phyloP scores from a whole-genome alignment of 2,888 invertebrate genomes.

The Ormyrus labotus region DNA sequence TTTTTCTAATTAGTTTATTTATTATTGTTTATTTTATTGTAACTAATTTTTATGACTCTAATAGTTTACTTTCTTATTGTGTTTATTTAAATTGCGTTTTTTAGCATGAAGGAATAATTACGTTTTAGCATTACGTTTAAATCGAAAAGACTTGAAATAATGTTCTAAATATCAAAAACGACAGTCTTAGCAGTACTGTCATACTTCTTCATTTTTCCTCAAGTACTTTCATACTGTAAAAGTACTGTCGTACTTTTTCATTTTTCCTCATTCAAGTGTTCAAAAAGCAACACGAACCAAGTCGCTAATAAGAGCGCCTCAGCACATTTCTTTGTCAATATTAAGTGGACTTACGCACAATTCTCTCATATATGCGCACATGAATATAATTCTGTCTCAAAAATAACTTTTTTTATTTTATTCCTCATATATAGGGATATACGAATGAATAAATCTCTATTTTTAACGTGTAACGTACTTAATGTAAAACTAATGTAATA shows the following conservation, averaged over 20 bases:
- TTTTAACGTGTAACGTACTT: slow-evolving; percentile 56
- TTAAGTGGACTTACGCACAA: slow-evolving; percentile 58
- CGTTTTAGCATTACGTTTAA: slow-evolving; percentile 22
- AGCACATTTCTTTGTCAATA: slow-evolving; percentile 55
- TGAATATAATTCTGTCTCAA: slow-evolving; percentile 46
- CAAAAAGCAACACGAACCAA: slow-evolving; percentile 43
- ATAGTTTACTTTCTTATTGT: neutral
- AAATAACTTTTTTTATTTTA: slow-evolving; percentile 36
- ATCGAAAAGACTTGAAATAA: slow-evolving; percentile 52
- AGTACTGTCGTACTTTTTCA: slow-evolving; percentile 4
- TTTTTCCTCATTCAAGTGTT: slow-evolving; percentile 32
- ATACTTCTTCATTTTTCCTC: neutral
- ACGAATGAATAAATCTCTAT: slow-evolving; percentile 53
- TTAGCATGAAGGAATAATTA: neutral
- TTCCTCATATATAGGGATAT: slow-evolving; percentile 41
- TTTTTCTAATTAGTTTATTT: neutral
- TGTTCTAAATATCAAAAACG: slow-evolving; percentile 44
- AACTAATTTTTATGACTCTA: neutral
- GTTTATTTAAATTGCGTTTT: slow-evolving; percentile 19
- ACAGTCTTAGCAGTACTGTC: slow-evolving; percentile 21
- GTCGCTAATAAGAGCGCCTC: slow-evolving; percentile 40
- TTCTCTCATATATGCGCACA: slow-evolving; percentile 51
- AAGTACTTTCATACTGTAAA: slow-evolving; percentile 4
- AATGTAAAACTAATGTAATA: slow-evolving; percentile 53
- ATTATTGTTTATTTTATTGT: neutral